Evolutionary conservation across 2,113 vertebrate species (phyloP).

Genomic region (Nyctibius bracteatus): DNA sequence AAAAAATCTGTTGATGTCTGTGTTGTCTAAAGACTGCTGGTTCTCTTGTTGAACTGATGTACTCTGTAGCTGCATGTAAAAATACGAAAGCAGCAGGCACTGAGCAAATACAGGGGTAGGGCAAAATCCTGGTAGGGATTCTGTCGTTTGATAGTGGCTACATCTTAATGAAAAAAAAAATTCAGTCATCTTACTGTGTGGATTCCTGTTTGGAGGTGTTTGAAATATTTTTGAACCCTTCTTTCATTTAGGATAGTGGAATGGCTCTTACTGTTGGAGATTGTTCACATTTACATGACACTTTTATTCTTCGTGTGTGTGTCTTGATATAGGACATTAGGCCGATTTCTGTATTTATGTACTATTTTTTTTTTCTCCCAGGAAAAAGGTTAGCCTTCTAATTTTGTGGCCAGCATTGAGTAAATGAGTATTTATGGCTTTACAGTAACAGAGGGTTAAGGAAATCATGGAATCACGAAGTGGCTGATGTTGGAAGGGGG

Average conservation of each 20-base stretch:
- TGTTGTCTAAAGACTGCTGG: background rate
- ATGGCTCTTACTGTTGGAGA: background rate
- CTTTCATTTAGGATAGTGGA: background rate
- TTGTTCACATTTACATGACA: background rate
- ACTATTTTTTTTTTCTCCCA: background rate
- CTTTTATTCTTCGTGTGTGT: background rate
- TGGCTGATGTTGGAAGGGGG: background rate
- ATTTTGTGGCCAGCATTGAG: background rate
- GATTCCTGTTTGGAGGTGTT: background rate
- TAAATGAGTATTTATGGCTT: background rate
- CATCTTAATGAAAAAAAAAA: background rate
- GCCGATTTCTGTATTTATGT: background rate
- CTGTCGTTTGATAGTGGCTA: background rate
- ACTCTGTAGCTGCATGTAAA: background rate
- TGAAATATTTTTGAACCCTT: background rate
- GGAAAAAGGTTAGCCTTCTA: background rate
- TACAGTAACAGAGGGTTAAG: background rate
- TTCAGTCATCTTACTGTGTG: background rate
- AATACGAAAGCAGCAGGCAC: background rate
- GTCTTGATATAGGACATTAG: background rate
- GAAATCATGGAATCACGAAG: background rate
- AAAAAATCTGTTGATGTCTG: background rate
- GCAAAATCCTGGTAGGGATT: background rate
- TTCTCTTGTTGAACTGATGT: background rate
- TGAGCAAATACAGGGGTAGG: background rate